Percentiles rank a stretch among this genome's conserved stretches.
phyloP scores from a whole-genome alignment of 2,888 invertebrate genomes.

The Platycheirus rosarum region DNA sequence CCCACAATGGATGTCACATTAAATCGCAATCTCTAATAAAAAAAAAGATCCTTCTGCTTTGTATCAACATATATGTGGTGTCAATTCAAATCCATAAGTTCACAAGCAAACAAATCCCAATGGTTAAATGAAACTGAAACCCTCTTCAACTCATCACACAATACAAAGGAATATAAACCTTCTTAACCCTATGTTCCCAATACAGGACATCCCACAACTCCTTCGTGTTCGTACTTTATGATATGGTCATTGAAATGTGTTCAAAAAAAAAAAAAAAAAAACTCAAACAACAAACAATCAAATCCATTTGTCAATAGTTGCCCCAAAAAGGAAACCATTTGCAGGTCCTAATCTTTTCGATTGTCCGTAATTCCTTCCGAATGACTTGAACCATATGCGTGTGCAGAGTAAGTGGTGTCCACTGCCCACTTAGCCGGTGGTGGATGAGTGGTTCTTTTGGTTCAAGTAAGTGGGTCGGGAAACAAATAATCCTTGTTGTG shows the following conservation, averaged over 20 bases:
- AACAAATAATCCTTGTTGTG: too few relatives aligned
- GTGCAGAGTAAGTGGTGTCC: conserved; percentile 23
- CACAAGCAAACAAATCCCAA: neutral
- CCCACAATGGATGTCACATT: too few relatives aligned
- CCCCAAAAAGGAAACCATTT: neutral
- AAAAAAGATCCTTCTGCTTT: too few relatives aligned
- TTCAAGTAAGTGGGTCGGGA: neutral
- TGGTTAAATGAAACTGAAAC: neutral
- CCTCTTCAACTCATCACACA: neutral
- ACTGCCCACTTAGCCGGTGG: conserved; percentile 20
- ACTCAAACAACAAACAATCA: conserved; percentile 33
- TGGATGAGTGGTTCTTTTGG: neutral
- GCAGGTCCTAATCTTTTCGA: conserved; percentile 28
- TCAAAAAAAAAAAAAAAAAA: neutral
- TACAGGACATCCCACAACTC: neutral
- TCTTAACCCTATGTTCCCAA: conserved; percentile 27
- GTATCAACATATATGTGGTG: too few relatives aligned
- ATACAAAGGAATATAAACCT: conserved; percentile 7
- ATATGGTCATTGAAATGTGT: conserved; percentile 41
- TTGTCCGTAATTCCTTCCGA: conserved; percentile 56
- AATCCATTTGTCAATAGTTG: conserved; percentile 52
- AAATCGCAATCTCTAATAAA: too few relatives aligned
- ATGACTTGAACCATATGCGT: conserved; percentile 57
- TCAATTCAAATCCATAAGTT: neutral
- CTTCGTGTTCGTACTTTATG: conserved; percentile 16